Conservation (phyloP, 2,113 vertebrate species). For the Hymenochirus boettgeri region DNA sequence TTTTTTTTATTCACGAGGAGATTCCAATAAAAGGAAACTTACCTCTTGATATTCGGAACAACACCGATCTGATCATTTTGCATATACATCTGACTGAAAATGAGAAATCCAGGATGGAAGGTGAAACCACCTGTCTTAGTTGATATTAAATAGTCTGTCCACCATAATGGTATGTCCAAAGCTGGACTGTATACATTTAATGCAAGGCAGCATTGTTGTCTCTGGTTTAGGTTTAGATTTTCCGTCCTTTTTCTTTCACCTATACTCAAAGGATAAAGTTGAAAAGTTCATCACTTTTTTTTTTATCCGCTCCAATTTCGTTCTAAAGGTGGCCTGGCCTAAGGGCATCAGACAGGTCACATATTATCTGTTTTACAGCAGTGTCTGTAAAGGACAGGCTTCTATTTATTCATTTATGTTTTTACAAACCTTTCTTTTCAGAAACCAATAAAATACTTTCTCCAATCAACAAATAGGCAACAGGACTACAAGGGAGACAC, state of each 20-base stretch:
- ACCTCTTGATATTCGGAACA: no score
- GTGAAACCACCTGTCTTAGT: no score
- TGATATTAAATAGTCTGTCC: no score
- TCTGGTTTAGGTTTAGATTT: no score
- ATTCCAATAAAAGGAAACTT: no score
- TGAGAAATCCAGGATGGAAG: no score
- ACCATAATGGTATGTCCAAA: no score
- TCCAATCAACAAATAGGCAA: conserved; percentile 38
- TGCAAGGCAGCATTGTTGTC: no score
- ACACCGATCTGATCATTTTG: no score
- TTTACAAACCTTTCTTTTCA: conserved; percentile 33
- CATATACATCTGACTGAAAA: no score
- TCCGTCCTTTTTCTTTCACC: conserved; percentile 6
- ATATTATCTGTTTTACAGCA: conserved; percentile 42
- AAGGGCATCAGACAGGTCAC: conserved; percentile 48
- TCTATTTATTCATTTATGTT: conserved; percentile 28
- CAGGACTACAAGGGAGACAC: conserved; percentile 12
- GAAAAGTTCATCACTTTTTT: conserved; percentile 61
- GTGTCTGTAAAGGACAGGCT: conserved; percentile 29
- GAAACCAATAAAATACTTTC: conserved; percentile 36
- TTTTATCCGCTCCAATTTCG: conserved; percentile 61
- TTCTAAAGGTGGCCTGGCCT: conserved; percentile 38
- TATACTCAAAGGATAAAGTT: conserved; percentile 58
- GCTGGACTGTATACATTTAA: no score
- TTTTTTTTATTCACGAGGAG: no score